These are phyloP conservation scores for Psococerastis gibbosa DNA, from an alignment of 2,888 invertebrate species.

Conservation along the genomic window DNA sequence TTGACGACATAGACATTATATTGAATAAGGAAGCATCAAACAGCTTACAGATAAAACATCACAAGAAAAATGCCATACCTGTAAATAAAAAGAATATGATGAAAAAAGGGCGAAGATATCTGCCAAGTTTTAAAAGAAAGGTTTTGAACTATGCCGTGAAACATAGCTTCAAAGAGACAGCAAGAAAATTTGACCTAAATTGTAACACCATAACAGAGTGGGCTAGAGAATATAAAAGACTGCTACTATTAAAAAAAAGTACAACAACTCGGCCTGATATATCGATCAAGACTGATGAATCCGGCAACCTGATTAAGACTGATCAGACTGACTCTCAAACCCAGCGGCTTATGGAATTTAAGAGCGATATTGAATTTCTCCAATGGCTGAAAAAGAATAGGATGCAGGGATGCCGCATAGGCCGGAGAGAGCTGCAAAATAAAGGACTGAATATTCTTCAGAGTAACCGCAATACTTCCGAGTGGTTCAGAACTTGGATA, in stretches of 20 bases:
- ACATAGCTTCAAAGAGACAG: slow-evolving; percentile 5
- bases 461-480: background rate
- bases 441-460: background rate
- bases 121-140: slow-evolving; percentile 6
- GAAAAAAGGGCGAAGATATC: slow-evolving; percentile 6
- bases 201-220: slow-evolving; percentile 7
- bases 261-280: slow-evolving; percentile 7
- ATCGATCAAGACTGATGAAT: slow-evolving; percentile 2
- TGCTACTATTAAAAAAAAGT: slow-evolving; percentile 6
- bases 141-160: slow-evolving; percentile 6
- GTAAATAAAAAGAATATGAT: background rate
- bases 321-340: slow-evolving; percentile 1
- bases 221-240: slow-evolving; percentile 7
- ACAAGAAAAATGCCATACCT: no score
- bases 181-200: slow-evolving; percentile 1
- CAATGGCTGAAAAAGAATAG: background rate
- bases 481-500: slow-evolving; percentile 2
- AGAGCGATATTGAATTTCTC: background rate
- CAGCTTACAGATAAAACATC: no score
- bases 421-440: background rate
- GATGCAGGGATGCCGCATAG: background rate
- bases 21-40: no score
- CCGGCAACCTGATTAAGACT: background rate
- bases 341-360: background rate
- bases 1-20: no score